Evolutionary conservation across 2,113 vertebrate genomes (phyloP), one percentile per base, ranked within the genome.

Genomic region (Cheirogaleus medius): DNA sequence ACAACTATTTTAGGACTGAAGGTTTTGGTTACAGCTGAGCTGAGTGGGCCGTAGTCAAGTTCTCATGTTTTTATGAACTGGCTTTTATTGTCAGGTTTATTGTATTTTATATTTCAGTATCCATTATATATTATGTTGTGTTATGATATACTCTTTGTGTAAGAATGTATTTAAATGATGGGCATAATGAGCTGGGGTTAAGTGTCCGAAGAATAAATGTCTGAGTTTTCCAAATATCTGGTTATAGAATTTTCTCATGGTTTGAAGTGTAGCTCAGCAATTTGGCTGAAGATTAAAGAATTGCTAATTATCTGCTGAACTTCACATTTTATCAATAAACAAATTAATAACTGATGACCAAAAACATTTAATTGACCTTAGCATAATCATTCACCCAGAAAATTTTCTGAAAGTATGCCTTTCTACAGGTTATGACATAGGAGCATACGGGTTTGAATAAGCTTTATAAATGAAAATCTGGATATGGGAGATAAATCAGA

Each of bases 161-260:
- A 71, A 56, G 69, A 47, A 78, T 87, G 34, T 64, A 27, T 83
- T 91, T 87, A 63, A 87, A 15, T 77, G 21, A 52, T 32, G 27
- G 42, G 25, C 34, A 39, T 63, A 64, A 52, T 77, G 42, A 91
- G n/a, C 20, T 77, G 18, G 47, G 20, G n/a, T 64, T 78, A 71
- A 73, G 32, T 69, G 34, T 49, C 17, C 83, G 44, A 80, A 81
- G 74, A 73, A 80, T 49, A 89, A 86, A 58, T 89, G 34, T 64
- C 39, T 80, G 14, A 44, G 42, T n/a, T 94, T 80, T 88, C 47
- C 49, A 84, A 94, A 78, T 63, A 54, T 6, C 63, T 90, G 29
- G 32, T 82, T 94, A 34, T 17, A 91, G 54, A 94, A 88, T 83
- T 94, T 87, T 94, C 76, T 97, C 20, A 73, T 88, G 68, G 34